These are phyloP conservation scores for Petrolisthes cinctipes DNA, from an alignment of 2,888 invertebrate species.

Conservation along the genomic window DNA sequence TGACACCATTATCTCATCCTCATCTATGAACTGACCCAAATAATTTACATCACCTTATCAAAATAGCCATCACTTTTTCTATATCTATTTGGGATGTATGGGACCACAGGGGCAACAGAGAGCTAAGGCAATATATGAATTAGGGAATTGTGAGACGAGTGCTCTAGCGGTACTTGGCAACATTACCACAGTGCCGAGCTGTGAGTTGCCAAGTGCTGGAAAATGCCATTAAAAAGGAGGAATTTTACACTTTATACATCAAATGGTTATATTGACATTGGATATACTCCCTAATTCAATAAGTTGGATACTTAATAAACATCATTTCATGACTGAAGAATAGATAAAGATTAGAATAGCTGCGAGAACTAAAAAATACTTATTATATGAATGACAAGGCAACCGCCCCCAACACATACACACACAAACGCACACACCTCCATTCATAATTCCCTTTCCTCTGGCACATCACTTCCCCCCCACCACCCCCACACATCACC, in stretches of 20 bases:
- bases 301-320: too few species aligned
- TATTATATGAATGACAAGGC: not conserved
- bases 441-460: slow-evolving; percentile 42
- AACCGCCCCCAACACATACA: slow-evolving; percentile 9
- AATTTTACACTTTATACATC: not conserved
- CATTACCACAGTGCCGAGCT: not conserved
- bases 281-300: not conserved
- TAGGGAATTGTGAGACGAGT: not conserved
- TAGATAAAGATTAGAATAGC: not conserved
- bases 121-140: not conserved
- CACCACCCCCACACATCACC: not conserved
- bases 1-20: not conserved
- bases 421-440: slow-evolving; percentile 38
- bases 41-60: not conserved
- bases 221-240: not conserved
- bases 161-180: not conserved
- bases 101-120: not conserved
- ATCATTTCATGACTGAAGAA: too few species aligned
- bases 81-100: too few species aligned
- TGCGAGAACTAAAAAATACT: not conserved
- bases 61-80: too few species aligned
- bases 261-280: not conserved
- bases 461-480: not conserved
- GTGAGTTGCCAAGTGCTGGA: not conserved
- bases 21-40: not conserved